Evolutionary conservation across 2,113 vertebrate genomes (phyloP).

Genomic region (Xenopus tropicalis): UCB_Xtro_10.0 CM004445.2:28114501-28115000

Average conservation of each 20-base stretch:
- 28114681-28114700: constrained; percentile 69
- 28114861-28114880: constrained; percentile 36
- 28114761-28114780: constrained; percentile 56
- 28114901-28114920: constrained; percentile 69
- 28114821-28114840: constrained; percentile 53
- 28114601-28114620: constrained; percentile 50
- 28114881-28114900: constrained; percentile 61
- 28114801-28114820: constrained; percentile 1
- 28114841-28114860: constrained; percentile 50
- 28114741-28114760: constrained; percentile 61
- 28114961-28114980: constrained; percentile 52
- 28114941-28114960: constrained; percentile 65
- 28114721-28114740: constrained; percentile 56
- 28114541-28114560: constrained; percentile 77
- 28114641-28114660: constrained; percentile 64
- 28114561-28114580: constrained; percentile 64
- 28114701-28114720: constrained; percentile 75
- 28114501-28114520: constrained; percentile 87
- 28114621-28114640: constrained; percentile 60
- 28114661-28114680: constrained; percentile 63
- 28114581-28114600: constrained; percentile 60
- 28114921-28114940: constrained; percentile 65
- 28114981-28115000: constrained; percentile 52
- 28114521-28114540: constrained; percentile 83
- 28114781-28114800: constrained; percentile 36